Evolutionary conservation across 2,113 vertebrate genomes (phyloP).

Genomic region (Theristicus caerulescens): DNA sequence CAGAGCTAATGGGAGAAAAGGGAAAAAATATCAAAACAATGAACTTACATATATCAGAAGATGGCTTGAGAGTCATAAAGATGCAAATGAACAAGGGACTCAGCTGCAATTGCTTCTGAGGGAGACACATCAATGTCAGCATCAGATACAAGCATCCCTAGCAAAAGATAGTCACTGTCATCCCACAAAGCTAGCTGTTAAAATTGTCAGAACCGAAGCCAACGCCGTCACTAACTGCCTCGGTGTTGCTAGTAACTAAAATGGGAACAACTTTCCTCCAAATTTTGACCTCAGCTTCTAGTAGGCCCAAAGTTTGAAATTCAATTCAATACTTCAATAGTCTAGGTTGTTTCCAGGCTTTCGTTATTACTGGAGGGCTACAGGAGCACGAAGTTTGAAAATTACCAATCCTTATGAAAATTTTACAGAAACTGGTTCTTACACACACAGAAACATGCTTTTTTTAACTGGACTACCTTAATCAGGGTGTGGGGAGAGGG

Average conservation of each 20-base stretch:
- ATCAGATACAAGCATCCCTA: neutral
- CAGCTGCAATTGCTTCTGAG: neutral
- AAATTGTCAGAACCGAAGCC: slow-evolving; percentile 35
- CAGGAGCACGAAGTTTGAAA: neutral
- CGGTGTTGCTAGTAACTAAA: neutral
- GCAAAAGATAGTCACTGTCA: slow-evolving; percentile 44
- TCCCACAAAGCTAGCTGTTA: slow-evolving; percentile 7
- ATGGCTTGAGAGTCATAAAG: neutral
- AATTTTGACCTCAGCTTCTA: neutral
- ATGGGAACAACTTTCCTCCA: neutral
- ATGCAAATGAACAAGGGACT: slow-evolving; percentile 46
- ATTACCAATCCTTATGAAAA: neutral
- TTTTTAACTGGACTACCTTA: neutral
- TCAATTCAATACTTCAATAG: neutral
- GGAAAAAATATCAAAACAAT: neutral
- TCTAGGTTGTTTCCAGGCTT: neutral
- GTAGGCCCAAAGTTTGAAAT: neutral
- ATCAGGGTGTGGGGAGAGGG: neutral
- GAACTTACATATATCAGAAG: neutral
- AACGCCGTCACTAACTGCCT: neutral
- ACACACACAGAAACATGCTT: neutral
- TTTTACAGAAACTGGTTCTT: neutral
- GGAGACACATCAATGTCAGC: slow-evolving; percentile 19
- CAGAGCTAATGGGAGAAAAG: neutral
- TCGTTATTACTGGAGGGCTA: neutral